Conservation (phyloP, 2,113 vertebrate genomes). For the Romanogobio albipinnatus region DNA sequence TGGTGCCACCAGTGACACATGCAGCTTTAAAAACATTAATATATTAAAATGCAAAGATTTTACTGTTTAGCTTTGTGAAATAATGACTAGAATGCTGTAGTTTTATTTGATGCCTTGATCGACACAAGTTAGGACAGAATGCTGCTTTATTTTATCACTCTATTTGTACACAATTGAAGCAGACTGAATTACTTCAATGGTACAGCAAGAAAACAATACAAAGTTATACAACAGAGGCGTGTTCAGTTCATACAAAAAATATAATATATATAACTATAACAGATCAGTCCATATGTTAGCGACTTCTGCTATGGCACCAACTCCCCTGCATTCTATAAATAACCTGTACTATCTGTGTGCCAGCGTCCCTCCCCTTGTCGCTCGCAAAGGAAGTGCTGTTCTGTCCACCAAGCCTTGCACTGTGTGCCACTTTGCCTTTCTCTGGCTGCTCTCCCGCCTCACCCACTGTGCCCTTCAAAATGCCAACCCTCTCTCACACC, state of each 20-base stretch:
- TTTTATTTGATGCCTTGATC: background rate
- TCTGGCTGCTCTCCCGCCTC: constrained; percentile 32
- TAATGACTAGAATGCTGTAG: background rate
- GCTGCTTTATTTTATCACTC: background rate
- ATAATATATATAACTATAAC: constrained; percentile 26
- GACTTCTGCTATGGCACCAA: constrained; percentile 44
- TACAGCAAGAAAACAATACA: background rate
- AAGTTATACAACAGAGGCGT: background rate
- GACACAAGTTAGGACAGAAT: background rate
- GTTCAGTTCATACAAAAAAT: background rate
- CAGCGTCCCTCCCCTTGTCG: constrained; percentile 36
- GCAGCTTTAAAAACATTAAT: no score
- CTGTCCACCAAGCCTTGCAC: constrained; percentile 43
- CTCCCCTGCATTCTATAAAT: constrained; percentile 52
- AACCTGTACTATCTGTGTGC: constrained; percentile 39
- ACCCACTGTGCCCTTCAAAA: constrained; percentile 56
- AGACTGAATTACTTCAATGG: background rate
- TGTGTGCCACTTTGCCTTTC: constrained; percentile 46
- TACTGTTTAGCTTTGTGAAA: background rate
- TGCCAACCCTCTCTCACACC: constrained; percentile 46
- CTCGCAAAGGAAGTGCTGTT: constrained; percentile 53
- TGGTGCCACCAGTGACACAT: no score
- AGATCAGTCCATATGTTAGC: constrained; percentile 56
- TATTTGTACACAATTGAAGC: background rate
- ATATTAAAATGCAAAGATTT: background rate